Base-by-base conservation (phyloP, 2,797 vertebrate genomes). In the Falco rusticolus region DNA sequence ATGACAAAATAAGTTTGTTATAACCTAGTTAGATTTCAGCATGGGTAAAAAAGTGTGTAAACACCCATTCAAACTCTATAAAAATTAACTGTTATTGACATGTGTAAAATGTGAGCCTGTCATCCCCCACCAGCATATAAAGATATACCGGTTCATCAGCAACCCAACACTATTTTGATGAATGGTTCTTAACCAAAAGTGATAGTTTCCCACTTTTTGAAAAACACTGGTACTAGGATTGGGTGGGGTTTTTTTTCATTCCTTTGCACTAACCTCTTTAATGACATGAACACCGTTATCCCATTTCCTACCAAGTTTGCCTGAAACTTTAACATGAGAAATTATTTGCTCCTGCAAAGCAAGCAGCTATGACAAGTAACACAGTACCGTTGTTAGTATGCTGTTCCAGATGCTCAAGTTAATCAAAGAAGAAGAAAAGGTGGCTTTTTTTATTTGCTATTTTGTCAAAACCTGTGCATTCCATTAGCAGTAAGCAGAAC, bases 201-300 rank as follows among this genome's bases (percentile, higher is more conserved):
- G 4, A 9, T 37, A 16, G 60, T 66, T 84, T 74, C 15, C 39
- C 18, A 53, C 18, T 47, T 92, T 68, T 87, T 37, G 1, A 79
- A 87, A 84, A 86, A 45, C 1, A 0, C 0, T 57, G 2, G 2
- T 57, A 33, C 4, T 47, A 8, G 3, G 19, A 24, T 72, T 81
- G 37, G 37, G 37, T 37, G 37, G 37, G 26, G 39, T 61, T 65
- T 37, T 76, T 82, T 74, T 68, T 47, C 19, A n/a, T 76, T 87
- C 31, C 5, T 87, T 24, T 90, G 16, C 43, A 34, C 14, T 47
- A 54, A 21, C 11, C 22, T 63, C 31, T 75, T 77, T 84, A 65
- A 70, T n/a, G 18, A 26, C 10, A 10, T 59, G 29, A 96, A 77
- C 76, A 5, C 7, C 21, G 45, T 72, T 87, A 66, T 50, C 10